Evolutionary conservation across 2,797 vertebrate genomes (phyloP).

Genomic region (Taeniopygia guttata): DNA sequence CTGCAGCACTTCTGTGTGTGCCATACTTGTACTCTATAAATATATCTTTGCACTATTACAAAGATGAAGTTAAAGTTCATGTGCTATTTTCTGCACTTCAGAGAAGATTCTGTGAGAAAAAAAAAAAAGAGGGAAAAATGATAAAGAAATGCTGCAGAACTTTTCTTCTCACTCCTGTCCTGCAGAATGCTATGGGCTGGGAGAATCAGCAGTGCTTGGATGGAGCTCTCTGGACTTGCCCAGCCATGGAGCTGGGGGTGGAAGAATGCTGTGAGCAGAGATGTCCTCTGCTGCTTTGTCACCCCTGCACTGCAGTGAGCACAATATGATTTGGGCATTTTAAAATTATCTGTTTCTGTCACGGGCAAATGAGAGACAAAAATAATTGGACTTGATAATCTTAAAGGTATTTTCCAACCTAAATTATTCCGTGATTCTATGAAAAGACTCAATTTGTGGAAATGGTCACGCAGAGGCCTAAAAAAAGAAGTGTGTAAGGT

Average conservation of each 20-base stretch:
- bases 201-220: neutral
- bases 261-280: neutral
- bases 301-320: neutral
- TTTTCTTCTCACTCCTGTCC: neutral
- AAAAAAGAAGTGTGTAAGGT: neutral
- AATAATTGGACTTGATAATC: neutral
- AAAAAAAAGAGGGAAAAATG: neutral
- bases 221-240: neutral
- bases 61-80: neutral
- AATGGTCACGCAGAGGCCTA: neutral
- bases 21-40: neutral
- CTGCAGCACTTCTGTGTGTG: neutral
- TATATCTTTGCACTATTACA: neutral
- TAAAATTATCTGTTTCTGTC: neutral
- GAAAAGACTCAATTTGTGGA: neutral
- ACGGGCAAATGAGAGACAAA: neutral
- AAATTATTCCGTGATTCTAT: neutral
- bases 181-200: neutral
- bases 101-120: neutral
- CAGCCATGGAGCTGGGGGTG: neutral
- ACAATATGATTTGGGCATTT: neutral
- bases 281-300: neutral
- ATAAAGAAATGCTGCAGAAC: neutral
- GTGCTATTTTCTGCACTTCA: neutral
- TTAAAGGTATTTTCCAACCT: neutral